Evolutionary conservation across 2,797 vertebrate species (phyloP), one percentile per base, ranked within the genome.

Genomic region (Sebastes vulpes): DNA sequence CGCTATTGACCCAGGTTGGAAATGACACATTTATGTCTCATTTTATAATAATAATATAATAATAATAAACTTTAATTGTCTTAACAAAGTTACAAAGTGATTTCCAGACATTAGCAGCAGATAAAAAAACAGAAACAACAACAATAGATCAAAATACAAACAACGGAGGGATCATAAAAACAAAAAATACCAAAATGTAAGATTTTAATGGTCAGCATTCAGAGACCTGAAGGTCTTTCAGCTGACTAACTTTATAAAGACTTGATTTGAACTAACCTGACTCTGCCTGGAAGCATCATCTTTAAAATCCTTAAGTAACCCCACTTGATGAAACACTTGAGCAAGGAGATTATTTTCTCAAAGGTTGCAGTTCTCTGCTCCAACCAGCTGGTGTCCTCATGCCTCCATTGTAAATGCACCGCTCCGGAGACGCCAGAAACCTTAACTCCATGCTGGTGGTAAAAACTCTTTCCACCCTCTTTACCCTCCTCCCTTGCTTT

Each of bases 331-430:
- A 77, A 77, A 28, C 11, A 8, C 32, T 60, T 48, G 65, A 67
- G 48, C 1, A 12, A 26, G 25, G 68, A 77, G 59, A 8, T 54
- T 9, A 6, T 21, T 38, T 32, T 20, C 53, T 26, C 21, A 16
- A 21, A 67, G 28, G 16, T 78, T 78, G 92, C 82, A 92, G 82
- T 82, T 89, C 28, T 9, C 18, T 0, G 5, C 11, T 46, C 0
- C 38, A 3, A 4, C 92, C 94, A 93, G 72, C 32, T 81, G 94
- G 92, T 91, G 94, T 95, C 94, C 94, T 87, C 91, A n/a, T 94
- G 42, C 89, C 90, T 94, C 94, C 91, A 94, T 35, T 82, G 65
- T 32, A 90, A 81, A 68, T 9, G 25, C 32, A 1, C 4, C 0
- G 2, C 64, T 16, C 3, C n/a, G 14, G 31, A 53, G 52, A n/a